These are phyloP conservation scores for Cryptus viduatorius DNA, from an alignment of 2,888 invertebrate species.

Conservation along the genomic window DNA sequence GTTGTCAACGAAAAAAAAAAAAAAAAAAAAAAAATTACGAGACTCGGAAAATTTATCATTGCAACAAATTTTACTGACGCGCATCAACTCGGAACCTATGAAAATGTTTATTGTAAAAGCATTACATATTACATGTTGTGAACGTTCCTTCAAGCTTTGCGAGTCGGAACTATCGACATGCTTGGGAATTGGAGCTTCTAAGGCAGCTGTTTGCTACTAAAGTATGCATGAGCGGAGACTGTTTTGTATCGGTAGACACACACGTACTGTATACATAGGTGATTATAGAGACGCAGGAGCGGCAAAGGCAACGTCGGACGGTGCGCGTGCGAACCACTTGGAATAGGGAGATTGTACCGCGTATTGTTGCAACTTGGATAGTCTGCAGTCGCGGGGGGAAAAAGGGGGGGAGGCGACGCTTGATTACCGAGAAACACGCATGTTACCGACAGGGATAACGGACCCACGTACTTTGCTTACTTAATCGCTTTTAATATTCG, in stretches of 20 bases:
- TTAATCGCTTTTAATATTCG: slow-evolving; percentile 6
- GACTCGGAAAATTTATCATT: no score
- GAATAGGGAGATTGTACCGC: slow-evolving; percentile 33
- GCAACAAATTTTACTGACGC: neutral
- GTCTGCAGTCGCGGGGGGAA: slow-evolving; percentile 60
- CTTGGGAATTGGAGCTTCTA: slow-evolving; percentile 82
- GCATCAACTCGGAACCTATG: neutral
- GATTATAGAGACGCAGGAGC: slow-evolving; percentile 21
- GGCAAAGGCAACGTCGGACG: slow-evolving; percentile 26
- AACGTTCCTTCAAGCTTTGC: slow-evolving; percentile 58
- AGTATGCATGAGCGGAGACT: slow-evolving; percentile 83
- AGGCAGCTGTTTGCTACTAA: slow-evolving; percentile 81
- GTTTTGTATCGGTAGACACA: slow-evolving; percentile 79
- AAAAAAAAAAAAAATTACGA: neutral
- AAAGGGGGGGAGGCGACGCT: slow-evolving; percentile 51
- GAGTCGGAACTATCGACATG: slow-evolving; percentile 78
- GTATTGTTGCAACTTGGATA: slow-evolving; percentile 34
- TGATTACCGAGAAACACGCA: slow-evolving; percentile 52
- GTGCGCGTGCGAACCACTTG: slow-evolving; percentile 45
- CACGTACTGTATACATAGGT: slow-evolving; percentile 58
- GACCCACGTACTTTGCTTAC: neutral
- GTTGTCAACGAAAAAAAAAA: neutral
- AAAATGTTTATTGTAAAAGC: slow-evolving; percentile 11
- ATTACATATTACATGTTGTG: slow-evolving; percentile 41
- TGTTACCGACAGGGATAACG: slow-evolving; percentile 37